A percentile compares a stretch with the other conserved stretches of the same genome.
phyloP scores from a whole-genome alignment of 2,797 vertebrate genomes.

The Silurus aristotelis region DNA sequence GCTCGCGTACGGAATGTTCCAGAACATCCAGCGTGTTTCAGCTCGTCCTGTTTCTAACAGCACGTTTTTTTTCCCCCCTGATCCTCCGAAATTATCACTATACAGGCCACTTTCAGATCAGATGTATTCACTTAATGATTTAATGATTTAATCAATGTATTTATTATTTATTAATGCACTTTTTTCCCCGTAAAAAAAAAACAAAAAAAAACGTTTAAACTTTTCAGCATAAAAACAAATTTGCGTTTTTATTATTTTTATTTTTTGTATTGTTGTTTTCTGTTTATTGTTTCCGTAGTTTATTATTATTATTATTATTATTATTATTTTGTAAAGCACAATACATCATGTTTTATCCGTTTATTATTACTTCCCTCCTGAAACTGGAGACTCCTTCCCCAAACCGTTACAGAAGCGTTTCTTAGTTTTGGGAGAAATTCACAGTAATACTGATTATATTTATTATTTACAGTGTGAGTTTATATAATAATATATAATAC shows the following conservation, averaged over 20 bases:
- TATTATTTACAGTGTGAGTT: not conserved
- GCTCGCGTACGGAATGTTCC: slow-evolving; percentile 9
- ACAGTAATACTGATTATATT: not conserved
- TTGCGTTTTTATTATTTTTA: too few relatives aligned
- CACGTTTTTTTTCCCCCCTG: too few relatives aligned
- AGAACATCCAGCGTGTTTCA: not conserved
- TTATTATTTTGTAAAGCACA: not conserved
- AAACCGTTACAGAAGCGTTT: not conserved
- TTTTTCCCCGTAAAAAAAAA: too few relatives aligned
- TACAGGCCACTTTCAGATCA: too few relatives aligned
- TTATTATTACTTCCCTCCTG: not conserved
- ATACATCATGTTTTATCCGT: not conserved
- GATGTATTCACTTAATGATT: too few relatives aligned
- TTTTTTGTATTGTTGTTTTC: too few relatives aligned
- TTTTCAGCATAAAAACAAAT: too few relatives aligned
- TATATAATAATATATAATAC: not conserved
- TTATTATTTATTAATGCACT: too few relatives aligned
- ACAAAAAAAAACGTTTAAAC: too few relatives aligned
- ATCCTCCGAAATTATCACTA: too few relatives aligned
- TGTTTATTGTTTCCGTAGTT: not conserved
- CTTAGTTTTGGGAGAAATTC: not conserved
- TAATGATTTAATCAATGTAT: too few relatives aligned
- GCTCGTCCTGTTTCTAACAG: not conserved
- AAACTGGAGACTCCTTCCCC: not conserved
- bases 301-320: too few relatives aligned